A percentile compares a stretch with the other conserved stretches of the same genome.
Evolutionary conservation across 2,888 invertebrate species (phyloP).

Genomic region (Ecliptopera silaceata): DNA sequence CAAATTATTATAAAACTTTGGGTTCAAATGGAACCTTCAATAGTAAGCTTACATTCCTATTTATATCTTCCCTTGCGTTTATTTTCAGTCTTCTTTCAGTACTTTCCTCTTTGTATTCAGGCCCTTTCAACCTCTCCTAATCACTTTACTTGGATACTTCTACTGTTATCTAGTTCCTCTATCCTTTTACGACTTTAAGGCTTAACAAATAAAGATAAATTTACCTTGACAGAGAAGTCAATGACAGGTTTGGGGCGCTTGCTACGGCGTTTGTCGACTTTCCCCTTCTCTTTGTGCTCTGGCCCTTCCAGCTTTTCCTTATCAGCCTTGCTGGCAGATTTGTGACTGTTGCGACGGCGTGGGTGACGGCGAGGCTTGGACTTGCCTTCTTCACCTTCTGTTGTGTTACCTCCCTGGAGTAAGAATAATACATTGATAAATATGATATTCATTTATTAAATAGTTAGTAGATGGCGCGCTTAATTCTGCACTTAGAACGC

Average conservation of each 20-base stretch:
- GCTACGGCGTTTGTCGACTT: constrained; percentile 56
- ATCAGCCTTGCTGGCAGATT: constrained; percentile 61
- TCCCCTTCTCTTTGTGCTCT: constrained; percentile 36
- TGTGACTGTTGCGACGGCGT: constrained; percentile 70
- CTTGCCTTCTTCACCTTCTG: constrained; percentile 68
- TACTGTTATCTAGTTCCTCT: too few species aligned
- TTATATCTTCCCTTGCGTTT: too few species aligned
- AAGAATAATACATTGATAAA: not conserved
- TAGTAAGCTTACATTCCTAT: too few species aligned
- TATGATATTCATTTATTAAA: too few species aligned
- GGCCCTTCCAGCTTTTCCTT: constrained; percentile 36
- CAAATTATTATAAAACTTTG: too few species aligned
- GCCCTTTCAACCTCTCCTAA: too few species aligned
- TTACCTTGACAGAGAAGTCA: constrained; percentile 83
- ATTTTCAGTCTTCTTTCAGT: too few species aligned
- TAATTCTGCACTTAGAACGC: too few species aligned
- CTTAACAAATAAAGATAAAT: not conserved
- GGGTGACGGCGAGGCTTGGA: constrained; percentile 58
- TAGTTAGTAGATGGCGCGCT: too few species aligned
- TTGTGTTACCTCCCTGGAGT: constrained; percentile 66
- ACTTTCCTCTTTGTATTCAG: too few species aligned
- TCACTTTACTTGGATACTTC: too few species aligned
- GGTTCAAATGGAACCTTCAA: too few species aligned
- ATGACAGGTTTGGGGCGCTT: constrained; percentile 70
- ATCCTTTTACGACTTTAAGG: not conserved